Conservation (phyloP, 2,113 vertebrate species). For the Dryoscopus gambensis region DNA sequence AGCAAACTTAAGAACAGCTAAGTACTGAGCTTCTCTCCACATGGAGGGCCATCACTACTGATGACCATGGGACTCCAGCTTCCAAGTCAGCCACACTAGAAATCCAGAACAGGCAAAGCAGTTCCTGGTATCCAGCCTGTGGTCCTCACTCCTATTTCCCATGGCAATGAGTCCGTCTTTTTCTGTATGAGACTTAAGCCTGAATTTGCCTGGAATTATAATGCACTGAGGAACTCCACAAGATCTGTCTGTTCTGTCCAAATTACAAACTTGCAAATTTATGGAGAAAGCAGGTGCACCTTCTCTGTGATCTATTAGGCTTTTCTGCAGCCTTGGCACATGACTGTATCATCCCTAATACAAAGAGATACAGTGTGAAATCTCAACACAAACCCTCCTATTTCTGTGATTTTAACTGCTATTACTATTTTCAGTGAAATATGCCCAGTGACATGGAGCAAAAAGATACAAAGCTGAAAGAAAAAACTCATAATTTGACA, state of each 20-base stretch:
- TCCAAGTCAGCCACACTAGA: background rate
- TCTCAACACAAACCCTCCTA: background rate
- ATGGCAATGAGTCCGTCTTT: background rate
- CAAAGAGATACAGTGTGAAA: background rate
- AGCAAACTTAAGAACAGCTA: background rate
- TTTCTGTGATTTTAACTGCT: constrained; percentile 7
- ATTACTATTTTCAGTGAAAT: background rate
- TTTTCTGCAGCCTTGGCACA: background rate
- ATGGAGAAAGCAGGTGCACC: background rate
- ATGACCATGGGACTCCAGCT: background rate
- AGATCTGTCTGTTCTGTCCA: background rate
- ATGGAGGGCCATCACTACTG: too few species aligned
- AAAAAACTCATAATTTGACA: background rate
- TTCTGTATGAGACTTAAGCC: background rate
- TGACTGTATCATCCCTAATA: background rate
- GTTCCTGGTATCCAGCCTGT: background rate
- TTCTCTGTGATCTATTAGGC: background rate
- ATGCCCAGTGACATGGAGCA: background rate
- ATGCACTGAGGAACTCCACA: background rate
- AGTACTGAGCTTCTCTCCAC: background rate
- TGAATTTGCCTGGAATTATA: background rate
- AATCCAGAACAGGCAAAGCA: background rate
- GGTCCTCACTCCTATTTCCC: background rate
- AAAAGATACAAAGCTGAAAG: background rate
- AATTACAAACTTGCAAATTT: background rate